Percentiles rank a stretch among this genome's conserved stretches.
Conservation (phyloP, 1,140 invertebrate genomes). For the Scaptomyza hsui region DNA sequence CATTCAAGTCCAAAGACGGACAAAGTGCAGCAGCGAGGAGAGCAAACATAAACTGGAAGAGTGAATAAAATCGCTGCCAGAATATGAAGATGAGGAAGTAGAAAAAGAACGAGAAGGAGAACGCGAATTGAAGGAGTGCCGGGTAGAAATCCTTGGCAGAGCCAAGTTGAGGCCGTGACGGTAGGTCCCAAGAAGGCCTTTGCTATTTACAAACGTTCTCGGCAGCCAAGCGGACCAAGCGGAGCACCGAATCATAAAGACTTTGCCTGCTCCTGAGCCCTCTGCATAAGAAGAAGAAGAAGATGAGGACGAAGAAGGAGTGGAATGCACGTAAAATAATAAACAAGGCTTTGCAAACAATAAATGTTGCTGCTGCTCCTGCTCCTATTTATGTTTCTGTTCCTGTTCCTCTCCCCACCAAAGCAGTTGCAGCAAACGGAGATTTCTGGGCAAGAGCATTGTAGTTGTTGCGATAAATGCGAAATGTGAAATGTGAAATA, state of each 20-base stretch:
- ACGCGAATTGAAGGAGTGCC: constrained; percentile 32
- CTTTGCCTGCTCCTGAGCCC: constrained; percentile 23
- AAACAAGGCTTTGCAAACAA: constrained; percentile 83
- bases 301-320: constrained; percentile 41
- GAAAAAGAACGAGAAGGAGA: neutral
- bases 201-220: constrained; percentile 77
- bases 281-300: neutral
- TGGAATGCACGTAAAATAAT: constrained; percentile 82
- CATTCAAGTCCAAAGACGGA: constrained; percentile 54
- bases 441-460: neutral
- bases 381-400: constrained; percentile 10
- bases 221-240: constrained; percentile 60
- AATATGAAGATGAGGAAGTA: constrained; percentile 28
- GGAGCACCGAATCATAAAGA: constrained; percentile 59
- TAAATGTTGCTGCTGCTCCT: constrained; percentile 60
- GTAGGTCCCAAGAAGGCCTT: constrained; percentile 39
- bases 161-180: constrained; percentile 34
- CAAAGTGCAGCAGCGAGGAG: constrained; percentile 41
- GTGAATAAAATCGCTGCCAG: constrained; percentile 72
- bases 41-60: constrained; percentile 66
- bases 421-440: too few relatives aligned
- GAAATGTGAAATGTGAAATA: neutral
- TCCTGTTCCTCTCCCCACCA: constrained; percentile 39
- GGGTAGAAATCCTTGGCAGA: constrained; percentile 27
- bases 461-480: constrained; percentile 47